phyloP scores from a whole-genome alignment of 2,888 invertebrate genomes.

The Trissoscelio sp. region DNA sequence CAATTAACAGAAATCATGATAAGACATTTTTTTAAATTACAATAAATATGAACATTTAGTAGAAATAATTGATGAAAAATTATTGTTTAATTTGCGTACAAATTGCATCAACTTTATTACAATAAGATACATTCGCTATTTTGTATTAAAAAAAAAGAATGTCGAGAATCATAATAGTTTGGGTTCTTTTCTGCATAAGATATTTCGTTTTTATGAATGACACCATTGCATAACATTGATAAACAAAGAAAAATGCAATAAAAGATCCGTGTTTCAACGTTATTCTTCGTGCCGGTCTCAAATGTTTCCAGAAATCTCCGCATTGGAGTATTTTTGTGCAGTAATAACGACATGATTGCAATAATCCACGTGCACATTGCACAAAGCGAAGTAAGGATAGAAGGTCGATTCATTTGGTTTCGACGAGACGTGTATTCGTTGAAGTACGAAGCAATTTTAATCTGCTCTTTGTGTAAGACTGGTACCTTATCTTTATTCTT shows the following conservation, averaged over 20 bases:
- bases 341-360: slow-evolving; percentile 37
- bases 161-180: too few species aligned
- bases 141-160: too few species aligned
- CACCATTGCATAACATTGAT: not conserved
- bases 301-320: slow-evolving; percentile 35
- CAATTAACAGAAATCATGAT: not conserved
- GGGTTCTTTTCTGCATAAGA: too few species aligned
- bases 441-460: slow-evolving; percentile 28
- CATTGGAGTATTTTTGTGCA: slow-evolving; percentile 42
- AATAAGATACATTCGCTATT: too few species aligned
- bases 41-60: not conserved
- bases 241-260: not conserved
- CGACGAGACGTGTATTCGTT: slow-evolving; percentile 28
- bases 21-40: not conserved
- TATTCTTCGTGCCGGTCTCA: not conserved
- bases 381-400: slow-evolving; percentile 36
- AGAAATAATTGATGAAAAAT: too few species aligned
- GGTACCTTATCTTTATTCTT: slow-evolving; percentile 41
- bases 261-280: slow-evolving; percentile 4
- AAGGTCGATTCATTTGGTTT: slow-evolving; percentile 43
- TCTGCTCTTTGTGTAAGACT: slow-evolving; percentile 32
- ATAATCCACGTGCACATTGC: slow-evolving; percentile 47
- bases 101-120: too few species aligned
- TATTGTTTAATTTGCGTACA: too few species aligned
- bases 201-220: too few species aligned